Conservation (phyloP, 2,113 vertebrate genomes). For the Trachemys scripta region DNA sequence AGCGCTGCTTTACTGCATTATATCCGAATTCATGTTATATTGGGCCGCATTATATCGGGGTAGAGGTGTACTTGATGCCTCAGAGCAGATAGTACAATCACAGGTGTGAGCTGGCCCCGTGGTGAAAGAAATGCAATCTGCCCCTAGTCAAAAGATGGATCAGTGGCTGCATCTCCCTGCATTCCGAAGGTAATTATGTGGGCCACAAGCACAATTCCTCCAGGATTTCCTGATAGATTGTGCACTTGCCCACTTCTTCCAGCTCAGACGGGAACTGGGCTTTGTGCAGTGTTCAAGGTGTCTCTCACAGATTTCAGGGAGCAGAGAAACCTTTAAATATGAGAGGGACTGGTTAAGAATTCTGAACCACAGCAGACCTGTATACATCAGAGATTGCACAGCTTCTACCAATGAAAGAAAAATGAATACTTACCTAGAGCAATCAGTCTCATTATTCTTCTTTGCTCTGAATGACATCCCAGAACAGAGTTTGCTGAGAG, state of each 20-base stretch:
- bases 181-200: neutral
- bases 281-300: neutral
- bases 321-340: neutral
- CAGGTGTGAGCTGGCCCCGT: neutral
- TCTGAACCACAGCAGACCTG: neutral
- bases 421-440: neutral
- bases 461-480: neutral
- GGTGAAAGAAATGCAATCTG: neutral
- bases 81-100: neutral
- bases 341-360: neutral
- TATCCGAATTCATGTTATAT: too few relatives aligned
- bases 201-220: neutral
- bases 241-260: neutral
- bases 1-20: too few relatives aligned
- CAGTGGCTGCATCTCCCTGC: neutral
- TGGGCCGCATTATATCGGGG: too few relatives aligned
- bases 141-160: neutral
- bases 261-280: neutral
- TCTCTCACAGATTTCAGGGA: neutral
- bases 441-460: neutral
- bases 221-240: neutral
- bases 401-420: neutral
- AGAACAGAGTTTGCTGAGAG: neutral
- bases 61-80: neutral
- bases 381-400: neutral